A percentile compares a stretch with the other conserved stretches of the same genome.
Evolutionary conservation across 2,113 vertebrate species (phyloP).

Genomic region (Lagopus leucura): DNA sequence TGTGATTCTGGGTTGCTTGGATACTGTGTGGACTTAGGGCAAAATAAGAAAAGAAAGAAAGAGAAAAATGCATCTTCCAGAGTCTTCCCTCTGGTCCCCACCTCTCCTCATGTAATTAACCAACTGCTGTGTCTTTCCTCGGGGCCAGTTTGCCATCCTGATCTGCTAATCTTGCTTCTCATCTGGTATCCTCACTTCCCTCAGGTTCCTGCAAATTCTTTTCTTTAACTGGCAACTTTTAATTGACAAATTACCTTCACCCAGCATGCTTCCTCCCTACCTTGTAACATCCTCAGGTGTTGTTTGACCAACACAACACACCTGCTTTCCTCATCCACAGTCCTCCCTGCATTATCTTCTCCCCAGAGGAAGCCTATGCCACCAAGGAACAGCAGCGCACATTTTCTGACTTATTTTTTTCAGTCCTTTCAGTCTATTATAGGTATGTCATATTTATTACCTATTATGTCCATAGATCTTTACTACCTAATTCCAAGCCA

Average conservation of each 20-base stretch:
- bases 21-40: neutral
- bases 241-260: neutral
- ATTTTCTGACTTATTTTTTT: neutral
- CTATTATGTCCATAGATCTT: neutral
- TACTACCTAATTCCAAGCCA: neutral
- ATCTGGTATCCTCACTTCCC: neutral
- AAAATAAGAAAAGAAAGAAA: neutral
- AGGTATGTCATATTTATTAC: no score
- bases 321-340: neutral
- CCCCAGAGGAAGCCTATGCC: rapidly evolving
- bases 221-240: neutral
- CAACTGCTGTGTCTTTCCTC: neutral
- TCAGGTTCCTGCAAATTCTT: neutral
- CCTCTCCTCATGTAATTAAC: neutral
- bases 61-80: neutral
- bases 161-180: neutral
- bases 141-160: neutral
- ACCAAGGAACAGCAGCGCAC: neutral
- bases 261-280: neutral
- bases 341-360: neutral
- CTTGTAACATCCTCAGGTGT: neutral
- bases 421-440: neutral
- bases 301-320: neutral
- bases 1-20: neutral
- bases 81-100: neutral